Base-by-base conservation (phyloP, 2,888 invertebrate species). In the Drosophila nigricruria region DNA sequence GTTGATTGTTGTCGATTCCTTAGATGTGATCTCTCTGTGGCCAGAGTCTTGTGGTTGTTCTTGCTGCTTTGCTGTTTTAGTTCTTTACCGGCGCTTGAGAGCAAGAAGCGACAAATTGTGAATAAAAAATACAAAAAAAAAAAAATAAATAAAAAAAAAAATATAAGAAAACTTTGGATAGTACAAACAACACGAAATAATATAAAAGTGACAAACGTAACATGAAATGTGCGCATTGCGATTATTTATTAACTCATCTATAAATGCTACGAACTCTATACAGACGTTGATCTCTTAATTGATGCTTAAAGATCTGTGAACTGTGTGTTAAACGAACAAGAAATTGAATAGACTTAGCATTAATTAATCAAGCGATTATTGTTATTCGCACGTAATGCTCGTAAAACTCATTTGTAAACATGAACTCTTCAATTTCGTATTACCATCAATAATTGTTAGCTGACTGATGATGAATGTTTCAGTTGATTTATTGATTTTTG, bases 41-140 rank as follows among this genome's bases (percentile, higher is more conserved):
- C 68, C 53, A 53, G 83, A 84, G 83, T 86, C 77, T 82, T 82
- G 72, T 80, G 82, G 60, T 73, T 64, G 54, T 79, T 87, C 84
- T 82, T 87, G 69, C 66, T 71, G 72, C 73, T 47, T 52, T 59
- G 65, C 52, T 72, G 73, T 70, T 82, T 84, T 70, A 87, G 87
- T 85, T 84, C 82, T 75, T 79, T 71, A 74, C 70, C 84, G 79
- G 71, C 82, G 84, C 81, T 84, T 82, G 87, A 79, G 76, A 66
- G 62, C 70, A 72, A 64, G 62, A 63, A 61, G 57, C 73, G 69
- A 47, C 56, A 69, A 57, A 45, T 45, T 49, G 38, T 43, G 32
- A 23, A 66, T 65, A 32, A 64, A 45, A n/a, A 60, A 50, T 36
- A 47, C 25, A 27, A 45, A 56, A 16, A 43, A 30, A 61, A 40